Evolutionary conservation across 1,140 invertebrate genomes (phyloP), one percentile per base, ranked within the genome.

Genomic region (Euborellia annulipes): DNA sequence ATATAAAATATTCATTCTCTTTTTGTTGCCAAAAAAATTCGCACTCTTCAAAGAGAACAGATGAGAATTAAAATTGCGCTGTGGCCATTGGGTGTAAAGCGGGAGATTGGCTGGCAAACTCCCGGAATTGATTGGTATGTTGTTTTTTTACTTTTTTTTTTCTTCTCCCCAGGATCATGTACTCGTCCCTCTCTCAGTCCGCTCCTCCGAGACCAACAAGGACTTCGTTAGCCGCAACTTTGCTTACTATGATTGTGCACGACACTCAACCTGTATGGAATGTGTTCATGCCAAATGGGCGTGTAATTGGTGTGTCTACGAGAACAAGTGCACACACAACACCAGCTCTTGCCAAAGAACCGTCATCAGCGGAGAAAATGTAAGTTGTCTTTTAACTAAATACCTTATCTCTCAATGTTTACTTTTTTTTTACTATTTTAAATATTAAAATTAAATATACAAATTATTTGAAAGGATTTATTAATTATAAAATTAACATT

Each of bases 221-320:
- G 90, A 95, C 63, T 94, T 96, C 69, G 90, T 95, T 3, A 89
- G 85, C 2, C 71, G 83, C 41, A 83, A 83, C 61, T 95, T 96
- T 64, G 87, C 87, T 11, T 95, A 88, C 61, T 97, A 88, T 63
- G 89, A 96, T 63, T 97, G 93, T 60, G 80, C 79, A 6, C 75
- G 79, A 46, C 91, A 96, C 61, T 77, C 69, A 9, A 86, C 83
- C 52, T 93, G 89, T 61, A 74, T 77, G 36, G 76, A 81, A 27
- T 94, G 89, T 63, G 85, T 92, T 3, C 77, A 76, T 54, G 85
- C 85, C 43, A 77, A 84, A 52, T 94, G 89, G 89, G 78, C 80
- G 2, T 94, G 89, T 57, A 91, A 86, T 57, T 94, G 93, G 93
- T 96, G 93, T 65, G 83, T 95, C 41, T 90, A 89, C 60, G 88